Evolutionary conservation across 1,140 invertebrate genomes (phyloP).

Genomic region (Charaxes varanes): DNA sequence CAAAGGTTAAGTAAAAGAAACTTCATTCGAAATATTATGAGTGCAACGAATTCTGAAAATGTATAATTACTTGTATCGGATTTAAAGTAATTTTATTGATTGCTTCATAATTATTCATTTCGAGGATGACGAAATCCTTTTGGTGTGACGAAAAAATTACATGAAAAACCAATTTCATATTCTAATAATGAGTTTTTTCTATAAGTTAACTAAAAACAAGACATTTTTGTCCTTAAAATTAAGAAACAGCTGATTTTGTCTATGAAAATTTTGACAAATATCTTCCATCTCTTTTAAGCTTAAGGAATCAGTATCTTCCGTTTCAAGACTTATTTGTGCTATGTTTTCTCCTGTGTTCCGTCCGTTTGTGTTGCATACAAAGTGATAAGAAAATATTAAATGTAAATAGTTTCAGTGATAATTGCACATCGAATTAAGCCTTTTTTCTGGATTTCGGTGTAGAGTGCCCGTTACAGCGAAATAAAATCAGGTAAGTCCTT

Average conservation of each 20-base stretch:
- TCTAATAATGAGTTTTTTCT: background rate
- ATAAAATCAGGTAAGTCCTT: constrained; percentile 41
- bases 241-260: constrained; percentile 37
- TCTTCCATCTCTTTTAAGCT: constrained; percentile 28
- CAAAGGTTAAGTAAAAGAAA: too few species aligned
- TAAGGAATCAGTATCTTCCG: constrained; percentile 20
- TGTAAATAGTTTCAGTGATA: constrained; percentile 33
- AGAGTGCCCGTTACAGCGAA: constrained; percentile 18
- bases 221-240: constrained; percentile 9
- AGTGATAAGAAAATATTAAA: constrained; percentile 47
- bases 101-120: too few species aligned
- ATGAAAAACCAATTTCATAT: background rate
- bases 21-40: too few species aligned
- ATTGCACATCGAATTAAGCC: constrained; percentile 26
- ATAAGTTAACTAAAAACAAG: background rate
- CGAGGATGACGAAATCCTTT: too few species aligned
- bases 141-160: too few species aligned
- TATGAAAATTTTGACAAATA: constrained; percentile 20
- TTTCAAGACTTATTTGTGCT: constrained; percentile 35
- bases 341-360: constrained; percentile 57
- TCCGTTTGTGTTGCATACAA: constrained; percentile 45
- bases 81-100: too few species aligned
- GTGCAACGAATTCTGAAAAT: too few species aligned
- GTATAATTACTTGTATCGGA: too few species aligned
- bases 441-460: constrained; percentile 34